Percentiles rank a stretch among this genome's conserved stretches.
Conservation (phyloP, 1,140 invertebrate species). For the Adoxophyes honmai region DNA sequence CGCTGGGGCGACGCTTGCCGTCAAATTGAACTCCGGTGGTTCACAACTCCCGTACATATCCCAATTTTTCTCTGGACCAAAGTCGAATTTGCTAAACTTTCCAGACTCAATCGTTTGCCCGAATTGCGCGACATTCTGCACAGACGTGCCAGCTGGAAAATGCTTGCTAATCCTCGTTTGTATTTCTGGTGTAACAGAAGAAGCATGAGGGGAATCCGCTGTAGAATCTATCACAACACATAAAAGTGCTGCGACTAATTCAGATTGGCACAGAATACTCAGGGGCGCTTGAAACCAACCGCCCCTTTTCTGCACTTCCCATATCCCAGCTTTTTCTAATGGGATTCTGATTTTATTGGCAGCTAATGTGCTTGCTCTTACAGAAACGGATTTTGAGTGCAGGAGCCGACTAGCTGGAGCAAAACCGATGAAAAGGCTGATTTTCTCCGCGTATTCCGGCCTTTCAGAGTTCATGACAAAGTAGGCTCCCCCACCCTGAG, state of each 20-base stretch:
- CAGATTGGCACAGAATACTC: background rate
- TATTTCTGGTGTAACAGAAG: background rate
- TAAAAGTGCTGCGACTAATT: background rate
- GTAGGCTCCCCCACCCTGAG: conserved; percentile 76
- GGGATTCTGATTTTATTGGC: conserved; percentile 21
- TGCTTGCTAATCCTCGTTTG: background rate
- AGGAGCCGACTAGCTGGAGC: conserved; percentile 43
- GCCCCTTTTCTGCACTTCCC: conserved; percentile 41
- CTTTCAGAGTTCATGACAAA: conserved; percentile 55
- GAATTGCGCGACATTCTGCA: background rate
- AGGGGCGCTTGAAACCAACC: background rate
- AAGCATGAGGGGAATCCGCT: background rate
- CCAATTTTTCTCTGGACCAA: background rate
- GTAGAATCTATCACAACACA: background rate
- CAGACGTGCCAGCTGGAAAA: background rate
- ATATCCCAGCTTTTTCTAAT: conserved; percentile 23
- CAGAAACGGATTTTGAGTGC: conserved; percentile 40
- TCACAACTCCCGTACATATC: background rate
- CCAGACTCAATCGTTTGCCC: background rate
- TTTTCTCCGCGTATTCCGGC: conserved; percentile 49
- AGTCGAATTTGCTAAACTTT: background rate
- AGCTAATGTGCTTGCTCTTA: conserved; percentile 24
- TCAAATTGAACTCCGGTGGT: background rate
- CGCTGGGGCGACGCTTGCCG: background rate
- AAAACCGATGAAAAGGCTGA: conserved; percentile 41